A percentile compares a stretch with the other conserved stretches of the same genome.
Evolutionary conservation across 2,113 vertebrate species (phyloP).

Genomic region (Gila orcuttii): DNA sequence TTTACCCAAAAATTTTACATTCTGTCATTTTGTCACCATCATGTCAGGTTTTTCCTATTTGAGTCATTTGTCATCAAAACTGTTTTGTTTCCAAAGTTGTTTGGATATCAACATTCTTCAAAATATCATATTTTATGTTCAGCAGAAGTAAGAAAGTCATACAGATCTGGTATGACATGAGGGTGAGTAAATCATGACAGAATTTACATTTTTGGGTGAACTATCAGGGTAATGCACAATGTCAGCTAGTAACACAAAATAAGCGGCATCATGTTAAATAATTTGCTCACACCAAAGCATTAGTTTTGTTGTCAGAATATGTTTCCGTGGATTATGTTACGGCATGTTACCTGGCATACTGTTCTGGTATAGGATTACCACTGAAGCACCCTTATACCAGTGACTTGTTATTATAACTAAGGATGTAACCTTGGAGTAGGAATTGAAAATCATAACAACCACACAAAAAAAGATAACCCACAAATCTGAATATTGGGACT

Average conservation of each 20-base stretch:
- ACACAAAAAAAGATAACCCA: background rate
- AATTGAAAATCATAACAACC: background rate
- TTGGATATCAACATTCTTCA: background rate
- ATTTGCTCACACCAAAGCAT: background rate
- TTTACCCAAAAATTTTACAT: background rate
- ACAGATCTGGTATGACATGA: background rate
- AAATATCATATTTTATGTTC: background rate
- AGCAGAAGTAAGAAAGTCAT: background rate
- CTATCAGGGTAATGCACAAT: background rate
- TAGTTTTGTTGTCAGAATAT: background rate
- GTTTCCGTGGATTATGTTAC: background rate
- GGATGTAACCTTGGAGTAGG: background rate
- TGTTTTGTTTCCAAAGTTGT: background rate
- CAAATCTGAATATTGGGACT: background rate
- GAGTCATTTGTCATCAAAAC: too few species aligned
- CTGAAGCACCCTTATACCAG: background rate
- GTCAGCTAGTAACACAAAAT: background rate
- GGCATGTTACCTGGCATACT: background rate
- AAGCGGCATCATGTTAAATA: background rate
- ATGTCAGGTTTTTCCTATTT: background rate
- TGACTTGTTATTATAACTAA: background rate
- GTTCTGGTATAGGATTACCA: conserved; percentile 21
- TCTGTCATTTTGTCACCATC: background rate
- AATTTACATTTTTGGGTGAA: background rate
- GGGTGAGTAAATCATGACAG: background rate